Evolutionary conservation across 2,113 vertebrate genomes (phyloP).

Genomic region (Corythaixoides concolor): DNA sequence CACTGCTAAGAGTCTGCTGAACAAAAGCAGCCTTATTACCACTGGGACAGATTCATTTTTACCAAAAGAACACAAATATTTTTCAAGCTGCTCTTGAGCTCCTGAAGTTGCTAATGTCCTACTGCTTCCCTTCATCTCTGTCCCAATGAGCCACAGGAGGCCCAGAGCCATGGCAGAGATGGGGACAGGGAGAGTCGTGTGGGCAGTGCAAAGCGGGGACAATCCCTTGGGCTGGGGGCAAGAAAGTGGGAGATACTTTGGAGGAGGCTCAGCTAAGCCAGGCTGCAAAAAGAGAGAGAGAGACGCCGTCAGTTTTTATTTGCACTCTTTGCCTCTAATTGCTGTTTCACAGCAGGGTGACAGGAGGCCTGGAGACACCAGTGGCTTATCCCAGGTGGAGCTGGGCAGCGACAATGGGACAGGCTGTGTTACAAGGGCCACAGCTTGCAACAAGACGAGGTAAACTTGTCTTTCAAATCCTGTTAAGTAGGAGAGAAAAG

Average conservation of each 20-base stretch:
- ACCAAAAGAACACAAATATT: slow-evolving; percentile 25
- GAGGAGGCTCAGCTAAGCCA: not conserved
- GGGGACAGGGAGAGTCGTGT: not conserved
- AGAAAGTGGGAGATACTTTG: not conserved
- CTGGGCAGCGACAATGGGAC: not conserved
- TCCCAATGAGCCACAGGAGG: not conserved
- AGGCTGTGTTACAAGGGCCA: not conserved
- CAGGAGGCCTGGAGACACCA: not conserved
- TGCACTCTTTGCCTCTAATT: not conserved
- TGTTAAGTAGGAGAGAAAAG: not conserved
- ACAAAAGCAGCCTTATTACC: slow-evolving; percentile 53
- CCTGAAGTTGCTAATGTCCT: not conserved
- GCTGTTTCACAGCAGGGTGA: not conserved
- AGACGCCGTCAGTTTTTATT: not conserved
- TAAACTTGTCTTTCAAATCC: not conserved
- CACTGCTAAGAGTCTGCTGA: slow-evolving; percentile 43
- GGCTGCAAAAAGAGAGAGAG: not conserved
- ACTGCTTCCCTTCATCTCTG: not conserved
- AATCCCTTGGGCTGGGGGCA: not conserved
- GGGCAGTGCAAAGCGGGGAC: not conserved
- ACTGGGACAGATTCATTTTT: slow-evolving; percentile 35
- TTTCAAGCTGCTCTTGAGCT: slow-evolving; percentile 41
- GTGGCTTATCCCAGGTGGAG: not conserved
- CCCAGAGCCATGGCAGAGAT: not conserved
- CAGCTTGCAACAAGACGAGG: not conserved